Percentiles rank a stretch among this genome's conserved stretches.
Conservation (phyloP, 2,888 invertebrate species). For the Conops quadrifasciatus region DNA sequence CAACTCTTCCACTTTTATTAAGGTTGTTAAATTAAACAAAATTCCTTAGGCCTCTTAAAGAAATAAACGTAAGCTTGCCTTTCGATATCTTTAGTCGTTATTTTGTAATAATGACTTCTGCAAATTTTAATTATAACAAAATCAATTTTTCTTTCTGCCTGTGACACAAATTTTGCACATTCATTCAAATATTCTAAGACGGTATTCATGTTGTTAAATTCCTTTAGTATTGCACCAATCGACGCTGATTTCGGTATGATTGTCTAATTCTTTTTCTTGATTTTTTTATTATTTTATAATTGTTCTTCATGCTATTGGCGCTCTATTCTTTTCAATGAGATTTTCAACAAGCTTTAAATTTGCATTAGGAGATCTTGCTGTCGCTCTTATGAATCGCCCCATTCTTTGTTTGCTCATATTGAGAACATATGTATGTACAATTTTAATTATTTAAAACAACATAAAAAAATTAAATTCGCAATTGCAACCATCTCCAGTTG, state of each 20-base stretch:
- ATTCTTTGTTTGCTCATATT: neutral
- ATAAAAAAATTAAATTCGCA: no score
- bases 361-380: neutral
- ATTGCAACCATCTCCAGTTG: neutral
- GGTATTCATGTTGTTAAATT: conserved; percentile 2
- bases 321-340: neutral
- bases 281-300: neutral
- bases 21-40: neutral
- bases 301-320: neutral
- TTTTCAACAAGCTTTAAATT: neutral
- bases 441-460: neutral
- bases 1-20: neutral
- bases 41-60: neutral
- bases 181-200: conserved; percentile 4
- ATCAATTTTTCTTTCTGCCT: neutral
- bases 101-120: no score
- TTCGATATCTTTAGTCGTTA: neutral
- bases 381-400: neutral
- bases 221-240: conserved; percentile 9
- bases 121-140: conserved; percentile 9
- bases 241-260: neutral
- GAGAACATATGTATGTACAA: no score
- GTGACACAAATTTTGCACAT: neutral
- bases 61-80: neutral
- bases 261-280: neutral